Conservation (phyloP, 2,888 invertebrate genomes). For the Aplocera efformata region DNA sequence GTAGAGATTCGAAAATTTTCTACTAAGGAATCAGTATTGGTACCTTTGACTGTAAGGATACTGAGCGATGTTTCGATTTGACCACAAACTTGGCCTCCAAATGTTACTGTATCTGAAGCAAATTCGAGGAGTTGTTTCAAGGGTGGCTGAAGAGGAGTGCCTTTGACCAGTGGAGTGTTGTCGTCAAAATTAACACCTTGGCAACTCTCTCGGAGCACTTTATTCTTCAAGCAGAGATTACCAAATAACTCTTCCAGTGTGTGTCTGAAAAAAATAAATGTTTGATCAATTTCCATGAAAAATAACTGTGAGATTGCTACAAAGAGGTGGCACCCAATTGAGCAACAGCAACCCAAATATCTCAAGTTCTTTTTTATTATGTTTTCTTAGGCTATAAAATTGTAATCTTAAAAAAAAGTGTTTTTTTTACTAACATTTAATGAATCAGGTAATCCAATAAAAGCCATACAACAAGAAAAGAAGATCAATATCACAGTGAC, state of each 20-base stretch:
- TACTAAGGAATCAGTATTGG: conserved; percentile 45
- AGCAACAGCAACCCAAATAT: too few species aligned
- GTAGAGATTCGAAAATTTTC: conserved; percentile 56
- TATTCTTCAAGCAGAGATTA: conserved; percentile 55
- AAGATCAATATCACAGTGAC: too few species aligned
- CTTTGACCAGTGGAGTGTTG: conserved; percentile 45
- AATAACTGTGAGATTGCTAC: too few species aligned
- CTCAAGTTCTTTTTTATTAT: too few species aligned
- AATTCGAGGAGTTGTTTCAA: conserved; percentile 55
- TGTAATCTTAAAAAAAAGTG: too few species aligned
- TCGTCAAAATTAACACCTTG: conserved; percentile 45
- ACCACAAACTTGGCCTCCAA: conserved; percentile 56
- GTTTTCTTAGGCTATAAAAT: too few species aligned
- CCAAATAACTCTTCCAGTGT: conserved; percentile 60
- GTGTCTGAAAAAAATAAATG: conserved; percentile 43
- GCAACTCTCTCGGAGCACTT: conserved; percentile 48
- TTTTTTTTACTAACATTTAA: too few species aligned
- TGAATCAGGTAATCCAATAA: too few species aligned
- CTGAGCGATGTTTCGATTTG: conserved; percentile 58
- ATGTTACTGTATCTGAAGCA: conserved; percentile 57
- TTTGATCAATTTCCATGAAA: too few species aligned
- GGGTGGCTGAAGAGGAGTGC: conserved; percentile 62
- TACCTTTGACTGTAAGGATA: conserved; percentile 48
- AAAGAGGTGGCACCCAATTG: too few species aligned
- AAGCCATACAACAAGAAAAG: too few species aligned